Percentiles rank a stretch among this genome's conserved stretches.
phyloP scores from a whole-genome alignment of 2,888 invertebrate genomes.

The Xanthia icteritia region DNA sequence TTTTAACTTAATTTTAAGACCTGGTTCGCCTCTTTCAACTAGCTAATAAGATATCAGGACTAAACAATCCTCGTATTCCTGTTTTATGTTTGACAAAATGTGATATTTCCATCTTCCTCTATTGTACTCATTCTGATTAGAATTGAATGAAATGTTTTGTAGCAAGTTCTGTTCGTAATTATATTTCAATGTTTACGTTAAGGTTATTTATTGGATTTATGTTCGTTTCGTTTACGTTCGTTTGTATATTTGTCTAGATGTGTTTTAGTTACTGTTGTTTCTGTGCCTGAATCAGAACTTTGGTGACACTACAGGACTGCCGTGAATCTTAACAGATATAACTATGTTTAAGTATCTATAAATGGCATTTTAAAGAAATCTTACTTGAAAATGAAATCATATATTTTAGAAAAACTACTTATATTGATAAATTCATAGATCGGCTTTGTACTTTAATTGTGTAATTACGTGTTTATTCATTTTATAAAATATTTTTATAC shows the following conservation, averaged over 20 bases:
- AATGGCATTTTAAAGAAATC: conserved; percentile 24
- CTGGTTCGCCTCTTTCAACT: conserved; percentile 58
- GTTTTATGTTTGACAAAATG: conserved; percentile 40
- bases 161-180: conserved; percentile 46
- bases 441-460: conserved; percentile 50
- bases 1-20: conserved; percentile 61
- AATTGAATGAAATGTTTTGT: conserved; percentile 37
- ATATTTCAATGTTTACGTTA: conserved; percentile 64
- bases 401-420: conserved; percentile 12
- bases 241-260: conserved; percentile 68
- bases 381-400: not conserved
- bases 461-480: conserved; percentile 41
- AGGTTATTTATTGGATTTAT: conserved; percentile 74
- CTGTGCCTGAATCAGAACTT: conserved; percentile 34
- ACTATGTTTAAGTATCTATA: conserved; percentile 24
- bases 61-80: conserved; percentile 2
- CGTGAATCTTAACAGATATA: conserved; percentile 32
- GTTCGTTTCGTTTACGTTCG: conserved; percentile 70
- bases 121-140: conserved; percentile 20
- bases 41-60: conserved; percentile 39
- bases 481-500: conserved; percentile 23
- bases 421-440: conserved; percentile 15
- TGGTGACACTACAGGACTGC: conserved; percentile 18
- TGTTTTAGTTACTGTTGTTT: conserved; percentile 54
- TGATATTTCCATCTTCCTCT: conserved; percentile 44